These are phyloP conservation scores for Metallyticus violacea DNA, from an alignment of 2,888 invertebrate genomes.

Conservation along the genomic window DNA sequence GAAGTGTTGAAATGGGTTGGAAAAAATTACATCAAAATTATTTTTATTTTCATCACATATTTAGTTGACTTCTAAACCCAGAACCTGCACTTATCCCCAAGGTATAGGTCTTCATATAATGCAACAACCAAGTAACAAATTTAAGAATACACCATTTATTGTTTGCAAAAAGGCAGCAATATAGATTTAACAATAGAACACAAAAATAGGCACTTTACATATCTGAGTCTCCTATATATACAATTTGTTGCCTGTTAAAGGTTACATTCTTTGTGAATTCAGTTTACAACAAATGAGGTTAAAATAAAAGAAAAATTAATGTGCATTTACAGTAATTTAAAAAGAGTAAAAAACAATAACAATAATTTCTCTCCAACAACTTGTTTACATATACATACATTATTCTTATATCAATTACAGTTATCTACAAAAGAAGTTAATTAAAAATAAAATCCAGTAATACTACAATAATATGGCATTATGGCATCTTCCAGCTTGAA, in stretches of 20 bases:
- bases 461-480: neutral
- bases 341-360: neutral
- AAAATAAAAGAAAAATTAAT: neutral
- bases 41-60: too few species aligned
- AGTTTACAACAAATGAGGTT: neutral
- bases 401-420: neutral
- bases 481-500: neutral
- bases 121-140: too few species aligned
- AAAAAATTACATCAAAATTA: too few species aligned
- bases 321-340: neutral
- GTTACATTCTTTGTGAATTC: neutral
- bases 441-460: neutral
- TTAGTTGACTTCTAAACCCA: too few species aligned
- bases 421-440: neutral
- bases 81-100: too few species aligned
- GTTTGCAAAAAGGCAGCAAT: neutral
- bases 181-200: neutral
- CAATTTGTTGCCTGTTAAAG: neutral
- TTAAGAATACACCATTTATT: neutral
- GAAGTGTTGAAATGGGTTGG: too few species aligned
- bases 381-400: neutral
- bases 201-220: neutral
- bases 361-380: neutral
- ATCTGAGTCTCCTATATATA: neutral
- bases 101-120: too few species aligned